Evolutionary conservation across 2,888 invertebrate species (phyloP).

Genomic region (Papilio elwesi): DNA sequence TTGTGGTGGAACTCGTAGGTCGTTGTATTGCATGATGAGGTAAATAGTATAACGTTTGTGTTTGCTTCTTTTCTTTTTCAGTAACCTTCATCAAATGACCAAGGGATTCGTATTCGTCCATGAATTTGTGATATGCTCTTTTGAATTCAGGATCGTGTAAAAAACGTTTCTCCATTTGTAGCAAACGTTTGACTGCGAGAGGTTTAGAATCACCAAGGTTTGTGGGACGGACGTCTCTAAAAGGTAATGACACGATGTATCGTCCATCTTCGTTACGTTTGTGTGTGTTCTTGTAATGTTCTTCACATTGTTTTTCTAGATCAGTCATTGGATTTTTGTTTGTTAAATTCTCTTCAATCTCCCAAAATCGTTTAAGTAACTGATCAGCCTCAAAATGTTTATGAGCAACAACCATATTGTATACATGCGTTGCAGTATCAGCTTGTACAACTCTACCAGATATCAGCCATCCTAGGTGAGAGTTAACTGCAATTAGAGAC

Average conservation of each 20-base stretch:
- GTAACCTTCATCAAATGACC: slow-evolving; percentile 44
- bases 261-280: too few relatives aligned
- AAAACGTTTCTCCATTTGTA: slow-evolving; percentile 42
- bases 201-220: slow-evolving; percentile 42
- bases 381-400: too few relatives aligned
- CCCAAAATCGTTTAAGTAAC: too few relatives aligned
- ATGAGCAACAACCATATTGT: slow-evolving; percentile 33
- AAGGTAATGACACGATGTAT: too few relatives aligned
- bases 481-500: slow-evolving; percentile 42
- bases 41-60: slow-evolving; percentile 40
- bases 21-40: slow-evolving; percentile 46
- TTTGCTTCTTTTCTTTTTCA: slow-evolving; percentile 41
- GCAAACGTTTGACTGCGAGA: slow-evolving; percentile 43
- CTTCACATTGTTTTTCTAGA: too few relatives aligned
- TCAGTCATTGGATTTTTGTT: too few relatives aligned
- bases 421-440: too few relatives aligned
- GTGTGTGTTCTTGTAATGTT: too few relatives aligned
- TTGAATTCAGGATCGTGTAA: slow-evolving; percentile 42
- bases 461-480: slow-evolving; percentile 45
- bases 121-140: slow-evolving; percentile 10
- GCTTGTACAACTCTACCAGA: slow-evolving; percentile 43
- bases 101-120: slow-evolving; percentile 41
- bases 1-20: slow-evolving; percentile 40
- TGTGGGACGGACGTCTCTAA: slow-evolving; percentile 1
- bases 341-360: too few relatives aligned